Evolutionary conservation across 2,888 invertebrate genomes (phyloP), one percentile per base, ranked within the genome.

Genomic region (Zaprionus obscuricornis): DNA sequence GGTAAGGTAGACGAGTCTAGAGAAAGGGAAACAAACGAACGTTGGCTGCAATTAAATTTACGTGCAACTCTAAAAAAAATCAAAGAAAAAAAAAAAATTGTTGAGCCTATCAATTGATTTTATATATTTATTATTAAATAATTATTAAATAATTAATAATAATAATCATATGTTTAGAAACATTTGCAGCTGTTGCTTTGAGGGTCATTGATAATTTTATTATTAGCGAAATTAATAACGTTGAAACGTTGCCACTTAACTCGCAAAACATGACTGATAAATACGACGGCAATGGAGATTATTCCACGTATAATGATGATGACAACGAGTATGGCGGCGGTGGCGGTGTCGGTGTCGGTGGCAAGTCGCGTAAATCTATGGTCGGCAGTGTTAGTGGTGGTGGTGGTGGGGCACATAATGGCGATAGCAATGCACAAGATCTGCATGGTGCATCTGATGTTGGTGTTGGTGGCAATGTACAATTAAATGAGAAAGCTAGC

Each of bases 401-500:
- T 16, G 51, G 70, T 11, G 47, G 89, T 84, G 65, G 79, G 31
- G 63, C 88, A 11, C 89, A 89, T 50, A 89, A 89, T 58, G 89
- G 89, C 14, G 89, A 89, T 54, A 82, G 72, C 42, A 73, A 75
- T 8, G 78, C 67, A 62, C 86, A 82, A 68, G 88, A 87, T 54
- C 87, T 74, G 40, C 85, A 85, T 55, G 87, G 77, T 43, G 90
- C 89, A 17, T 91, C 57, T 36, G 90, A 91, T 40, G n/a, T n/a
- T n/a, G 66, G 72, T 29, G 66, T 34, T 1, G 42, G 54, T 11
- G 46, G 43, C 33, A 84, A 62, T 43, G 92, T 92, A 85, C 90
- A 88, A 58, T 67, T 93, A 57, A 92, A 93, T 71, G 94, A 94
- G 88, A 95, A 95, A 91, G 94, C 94, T 88, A 94, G 92, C 50